Evolutionary conservation across 2,888 invertebrate species (phyloP).

Genomic region (Ypsolopha scabrella): DNA sequence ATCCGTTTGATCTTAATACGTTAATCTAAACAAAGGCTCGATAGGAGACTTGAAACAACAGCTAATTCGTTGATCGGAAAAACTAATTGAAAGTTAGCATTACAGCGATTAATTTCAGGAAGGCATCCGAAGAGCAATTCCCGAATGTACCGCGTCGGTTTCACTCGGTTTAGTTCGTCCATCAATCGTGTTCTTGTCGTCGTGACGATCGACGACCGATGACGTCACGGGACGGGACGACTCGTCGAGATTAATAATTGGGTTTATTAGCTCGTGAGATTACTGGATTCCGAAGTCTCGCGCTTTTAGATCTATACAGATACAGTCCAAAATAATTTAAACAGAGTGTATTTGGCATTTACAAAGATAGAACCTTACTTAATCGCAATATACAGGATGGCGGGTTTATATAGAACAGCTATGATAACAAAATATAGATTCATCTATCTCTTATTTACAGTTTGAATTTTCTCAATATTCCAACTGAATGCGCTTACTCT

Average conservation of each 20-base stretch:
- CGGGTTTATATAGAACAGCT: neutral
- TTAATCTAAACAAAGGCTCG: conserved; percentile 1
- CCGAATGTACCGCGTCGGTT: neutral
- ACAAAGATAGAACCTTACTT: no score
- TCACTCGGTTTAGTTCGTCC: conserved; percentile 11
- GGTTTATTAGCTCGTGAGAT: conserved; percentile 64
- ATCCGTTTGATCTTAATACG: conserved; percentile 7
- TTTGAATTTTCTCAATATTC: no score
- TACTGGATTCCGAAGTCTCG: conserved; percentile 44
- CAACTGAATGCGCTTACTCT: no score
- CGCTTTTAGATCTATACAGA: neutral
- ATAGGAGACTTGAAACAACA: conserved; percentile 6
- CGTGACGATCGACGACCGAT: conserved; percentile 24
- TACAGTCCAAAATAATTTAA: no score
- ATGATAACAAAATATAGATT: neutral
- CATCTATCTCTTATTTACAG: no score
- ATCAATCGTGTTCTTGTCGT: conserved; percentile 42
- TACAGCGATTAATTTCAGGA: neutral
- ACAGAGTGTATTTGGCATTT: no score
- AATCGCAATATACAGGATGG: no score
- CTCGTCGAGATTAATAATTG: conserved; percentile 61
- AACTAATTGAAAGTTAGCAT: neutral
- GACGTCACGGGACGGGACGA: conserved; percentile 43
- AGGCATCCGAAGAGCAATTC: neutral
- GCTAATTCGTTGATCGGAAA: neutral